A percentile compares a stretch with the other conserved stretches of the same genome.
Evolutionary conservation across 2,797 vertebrate genomes (phyloP).

Genomic region (Epinephelus awoara): DNA sequence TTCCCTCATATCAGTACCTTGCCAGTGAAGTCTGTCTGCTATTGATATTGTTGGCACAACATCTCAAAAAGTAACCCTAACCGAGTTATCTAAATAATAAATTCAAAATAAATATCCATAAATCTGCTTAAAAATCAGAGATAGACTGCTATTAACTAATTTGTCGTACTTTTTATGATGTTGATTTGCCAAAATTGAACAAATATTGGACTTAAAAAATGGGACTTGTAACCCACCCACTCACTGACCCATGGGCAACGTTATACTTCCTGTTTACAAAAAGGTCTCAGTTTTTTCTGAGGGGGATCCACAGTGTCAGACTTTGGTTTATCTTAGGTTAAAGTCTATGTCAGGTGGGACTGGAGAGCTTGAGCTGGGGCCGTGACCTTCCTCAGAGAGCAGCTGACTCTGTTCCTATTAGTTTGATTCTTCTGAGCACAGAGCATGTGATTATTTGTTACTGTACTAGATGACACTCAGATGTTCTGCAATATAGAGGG

Average conservation of each 20-base stretch:
- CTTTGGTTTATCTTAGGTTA: neutral
- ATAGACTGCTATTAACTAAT: neutral
- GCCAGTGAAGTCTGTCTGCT: no score
- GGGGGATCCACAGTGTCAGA: neutral
- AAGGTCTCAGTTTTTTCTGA: no score
- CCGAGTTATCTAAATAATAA: no score
- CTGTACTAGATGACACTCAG: slow-evolving; percentile 36
- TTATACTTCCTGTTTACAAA: neutral
- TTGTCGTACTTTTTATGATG: neutral
- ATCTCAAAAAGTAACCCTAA: no score
- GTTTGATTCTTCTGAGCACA: slow-evolving; percentile 26
- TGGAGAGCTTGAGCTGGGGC: slow-evolving; percentile 1
- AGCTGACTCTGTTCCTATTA: slow-evolving; percentile 39
- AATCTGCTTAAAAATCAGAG: neutral
- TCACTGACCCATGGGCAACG: neutral
- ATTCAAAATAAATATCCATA: neutral
- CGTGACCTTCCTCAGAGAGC: slow-evolving; percentile 16
- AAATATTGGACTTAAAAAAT: neutral
- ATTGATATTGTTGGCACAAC: no score
- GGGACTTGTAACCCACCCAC: neutral
- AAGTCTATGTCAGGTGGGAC: neutral
- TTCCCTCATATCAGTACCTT: no score
- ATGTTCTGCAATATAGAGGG: slow-evolving; percentile 25
- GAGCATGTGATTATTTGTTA: slow-evolving; percentile 22
- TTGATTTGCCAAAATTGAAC: neutral